These are phyloP conservation scores for Phyllostomus discolor DNA, from an alignment of 2,113 vertebrate species.

Conservation along the genomic window DNA sequence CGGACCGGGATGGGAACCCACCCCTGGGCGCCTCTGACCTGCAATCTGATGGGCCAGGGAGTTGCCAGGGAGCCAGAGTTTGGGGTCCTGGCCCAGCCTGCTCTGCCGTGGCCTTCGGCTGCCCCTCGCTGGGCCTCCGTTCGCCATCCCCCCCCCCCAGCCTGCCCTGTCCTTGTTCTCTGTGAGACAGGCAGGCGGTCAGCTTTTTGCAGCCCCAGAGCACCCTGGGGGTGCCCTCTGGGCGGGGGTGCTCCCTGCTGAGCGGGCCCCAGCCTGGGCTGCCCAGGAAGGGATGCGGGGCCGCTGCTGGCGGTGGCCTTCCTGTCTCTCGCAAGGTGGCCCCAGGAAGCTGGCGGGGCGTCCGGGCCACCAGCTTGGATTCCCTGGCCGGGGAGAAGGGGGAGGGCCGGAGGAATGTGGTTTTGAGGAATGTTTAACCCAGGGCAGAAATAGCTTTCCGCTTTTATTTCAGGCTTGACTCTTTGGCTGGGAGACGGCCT, in stretches of 20 bases:
- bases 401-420: conserved; percentile 39
- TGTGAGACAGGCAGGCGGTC: not conserved
- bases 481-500: not conserved
- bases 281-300: not conserved
- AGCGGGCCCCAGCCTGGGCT: not conserved
- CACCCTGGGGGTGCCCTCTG: accelerated
- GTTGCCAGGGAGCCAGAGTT: not conserved
- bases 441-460: conserved; percentile 33
- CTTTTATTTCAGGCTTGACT: not conserved
- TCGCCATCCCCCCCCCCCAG: not conserved
- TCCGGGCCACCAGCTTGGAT: not conserved
- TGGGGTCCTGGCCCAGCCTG: not conserved
- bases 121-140: not conserved
- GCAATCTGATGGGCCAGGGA: not conserved
- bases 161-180: not conserved
- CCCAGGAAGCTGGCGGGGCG: not conserved
- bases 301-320: not conserved
- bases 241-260: not conserved
- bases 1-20: not conserved
- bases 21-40: not conserved
- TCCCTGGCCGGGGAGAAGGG: not conserved
- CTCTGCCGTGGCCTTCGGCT: not conserved
- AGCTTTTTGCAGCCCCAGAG: not conserved
- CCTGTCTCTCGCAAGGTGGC: not conserved
- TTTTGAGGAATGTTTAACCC: conserved; percentile 54